Evolutionary conservation across 2,888 invertebrate genomes (phyloP).

Genomic region (Frankliniella fusca): DNA sequence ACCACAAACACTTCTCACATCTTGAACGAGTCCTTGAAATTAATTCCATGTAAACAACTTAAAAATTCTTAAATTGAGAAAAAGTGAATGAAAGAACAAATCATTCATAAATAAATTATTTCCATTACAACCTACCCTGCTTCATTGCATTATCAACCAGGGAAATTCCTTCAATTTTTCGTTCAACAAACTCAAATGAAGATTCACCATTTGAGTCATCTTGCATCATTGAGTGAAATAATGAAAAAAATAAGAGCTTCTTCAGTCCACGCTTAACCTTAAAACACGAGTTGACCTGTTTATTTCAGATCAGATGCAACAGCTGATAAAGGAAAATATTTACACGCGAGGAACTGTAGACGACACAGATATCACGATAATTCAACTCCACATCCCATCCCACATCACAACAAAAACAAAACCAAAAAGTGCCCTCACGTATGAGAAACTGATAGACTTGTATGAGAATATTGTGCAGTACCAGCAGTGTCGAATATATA

Average conservation of each 20-base stretch:
- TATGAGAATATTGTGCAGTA: too few species aligned
- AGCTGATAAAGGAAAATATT: not conserved
- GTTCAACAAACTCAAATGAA: constrained; percentile 50
- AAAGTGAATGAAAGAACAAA: constrained; percentile 43
- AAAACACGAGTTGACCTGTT: not conserved
- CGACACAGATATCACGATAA: not conserved
- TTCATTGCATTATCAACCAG: constrained; percentile 43
- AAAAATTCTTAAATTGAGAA: constrained; percentile 39
- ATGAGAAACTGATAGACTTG: too few species aligned
- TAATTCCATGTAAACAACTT: not conserved
- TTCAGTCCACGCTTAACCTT: not conserved
- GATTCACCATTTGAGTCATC: constrained; percentile 50
- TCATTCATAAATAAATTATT: not conserved
- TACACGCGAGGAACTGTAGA: not conserved
- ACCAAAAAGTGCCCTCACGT: too few species aligned
- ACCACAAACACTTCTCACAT: not conserved
- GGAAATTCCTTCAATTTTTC: constrained; percentile 39
- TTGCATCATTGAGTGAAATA: constrained; percentile 38
- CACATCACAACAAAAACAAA: too few species aligned
- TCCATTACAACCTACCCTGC: not conserved
- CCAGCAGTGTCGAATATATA: too few species aligned
- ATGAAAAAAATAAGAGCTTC: not conserved
- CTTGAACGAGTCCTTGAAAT: not conserved
- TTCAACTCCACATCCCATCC: too few species aligned
- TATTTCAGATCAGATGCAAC: constrained; percentile 3